Evolutionary conservation across 2,888 invertebrate species (phyloP).

Genomic region (Mactromeris polynyma): DNA sequence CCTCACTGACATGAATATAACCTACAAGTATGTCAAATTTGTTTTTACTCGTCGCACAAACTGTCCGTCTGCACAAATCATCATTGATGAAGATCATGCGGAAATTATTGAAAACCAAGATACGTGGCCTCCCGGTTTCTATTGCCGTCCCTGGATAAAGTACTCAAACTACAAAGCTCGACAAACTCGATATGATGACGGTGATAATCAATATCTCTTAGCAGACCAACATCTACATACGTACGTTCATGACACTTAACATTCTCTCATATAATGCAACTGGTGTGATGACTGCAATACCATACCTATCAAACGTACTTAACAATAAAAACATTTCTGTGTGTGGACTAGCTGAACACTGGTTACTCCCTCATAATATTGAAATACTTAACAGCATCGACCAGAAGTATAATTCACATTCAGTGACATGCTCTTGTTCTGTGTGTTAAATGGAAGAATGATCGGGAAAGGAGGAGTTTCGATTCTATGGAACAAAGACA

Average conservation of each 20-base stretch:
- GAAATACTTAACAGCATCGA: constrained; percentile 24
- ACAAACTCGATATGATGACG: neutral
- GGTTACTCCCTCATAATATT: constrained; percentile 17
- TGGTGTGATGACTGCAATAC: constrained; percentile 21
- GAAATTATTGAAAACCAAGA: constrained; percentile 2
- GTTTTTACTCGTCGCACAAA: neutral
- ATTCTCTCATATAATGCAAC: constrained; percentile 18
- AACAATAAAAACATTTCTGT: constrained; percentile 8
- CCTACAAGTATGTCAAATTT: constrained; percentile 24
- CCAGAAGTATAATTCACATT: neutral
- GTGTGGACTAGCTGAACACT: constrained; percentile 41
- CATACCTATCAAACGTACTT: neutral
- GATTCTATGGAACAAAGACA: constrained; percentile 9
- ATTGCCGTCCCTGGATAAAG: constrained; percentile 27
- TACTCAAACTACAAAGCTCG: constrained; percentile 13
- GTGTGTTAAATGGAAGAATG: neutral
- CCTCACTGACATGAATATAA: neutral
- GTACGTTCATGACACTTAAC: neutral
- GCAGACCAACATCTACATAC: neutral
- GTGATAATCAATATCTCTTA: neutral
- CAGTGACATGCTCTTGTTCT: constrained; percentile 11
- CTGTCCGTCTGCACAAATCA: constrained; percentile 14
- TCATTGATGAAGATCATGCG: constrained; percentile 10
- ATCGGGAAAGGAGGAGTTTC: constrained; percentile 24
- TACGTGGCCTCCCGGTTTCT: constrained; percentile 19